Percentiles rank a stretch among this genome's conserved stretches.
phyloP scores from a whole-genome alignment of 2,797 vertebrate genomes.

The Artibeus lituratus region DNA sequence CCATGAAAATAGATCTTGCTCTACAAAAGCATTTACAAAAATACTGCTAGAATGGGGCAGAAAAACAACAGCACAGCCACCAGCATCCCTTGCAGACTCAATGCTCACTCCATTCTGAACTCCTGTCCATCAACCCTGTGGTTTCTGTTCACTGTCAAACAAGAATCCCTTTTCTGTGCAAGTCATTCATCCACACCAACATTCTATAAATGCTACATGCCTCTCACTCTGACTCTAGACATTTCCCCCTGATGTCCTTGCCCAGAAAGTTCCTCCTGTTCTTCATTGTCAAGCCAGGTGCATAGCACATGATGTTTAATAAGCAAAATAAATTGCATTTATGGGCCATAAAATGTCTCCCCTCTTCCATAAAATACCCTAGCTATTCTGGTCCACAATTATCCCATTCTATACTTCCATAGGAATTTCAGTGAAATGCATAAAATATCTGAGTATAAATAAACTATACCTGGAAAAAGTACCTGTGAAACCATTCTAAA shows the following conservation, averaged over 20 bases:
- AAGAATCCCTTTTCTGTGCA: neutral
- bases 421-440: neutral
- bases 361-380: neutral
- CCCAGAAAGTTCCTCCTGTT: neutral
- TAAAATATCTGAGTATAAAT: neutral
- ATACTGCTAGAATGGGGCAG: neutral
- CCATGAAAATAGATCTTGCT: neutral
- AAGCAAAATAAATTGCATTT: neutral
- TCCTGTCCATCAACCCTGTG: neutral
- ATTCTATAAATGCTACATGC: neutral
- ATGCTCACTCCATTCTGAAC: neutral
- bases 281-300: neutral
- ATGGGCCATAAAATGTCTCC: neutral
- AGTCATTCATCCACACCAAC: neutral
- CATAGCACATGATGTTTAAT: neutral
- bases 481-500: neutral
- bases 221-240: neutral
- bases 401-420: neutral
- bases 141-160: neutral
- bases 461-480: neutral
- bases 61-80: neutral
- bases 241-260: neutral
- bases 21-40: neutral
- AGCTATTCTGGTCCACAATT: neutral
- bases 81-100: neutral